Base-by-base conservation (phyloP, 1,140 invertebrate genomes). In the Gonioctena quinquepunctata region DNA sequence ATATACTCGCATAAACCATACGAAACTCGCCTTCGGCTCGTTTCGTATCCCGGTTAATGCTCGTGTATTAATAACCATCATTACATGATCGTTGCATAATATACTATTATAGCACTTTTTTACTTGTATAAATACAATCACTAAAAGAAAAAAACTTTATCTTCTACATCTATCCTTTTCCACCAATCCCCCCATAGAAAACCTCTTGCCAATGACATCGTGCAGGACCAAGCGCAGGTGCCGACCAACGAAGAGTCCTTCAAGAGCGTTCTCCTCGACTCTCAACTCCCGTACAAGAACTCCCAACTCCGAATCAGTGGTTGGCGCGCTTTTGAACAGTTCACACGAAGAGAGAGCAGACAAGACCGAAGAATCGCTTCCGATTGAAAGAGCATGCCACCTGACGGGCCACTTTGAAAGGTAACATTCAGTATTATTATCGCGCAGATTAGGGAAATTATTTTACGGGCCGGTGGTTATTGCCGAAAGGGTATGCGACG, bases 371-470 rank as follows among this genome's bases (percentile, higher is more conserved):
- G 22, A 54, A 11, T 22, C 16, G 8, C 33, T 21, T 54, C 52
- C 18, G 52, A 19, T 19, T 19, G 23, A 8, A 27, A 23, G 25
- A 42, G 33, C 56, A 59, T 59, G 56, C 56, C 56, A 59, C 56
- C 56, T 59, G 56, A 59, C 56, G 13, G 8, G 21, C 25, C 56
- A 59, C n/a, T 59, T 13, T 59, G 6, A 25, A 59, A 59, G n/a
- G 21, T 19, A 54, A n/a, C 7, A n/a, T 42, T 8, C 7, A 42
- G 33, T 42, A 42, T 19, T 54, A 19, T 54, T 3, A 42, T 42
- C 33, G n/a, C 2, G n/a, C 5, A 42, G 33, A 42, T 42, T 42
- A n/a, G 33, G 33, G 11, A 42, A 13, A n/a, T 42, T 42, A 42
- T 2, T 54, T 54, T 16, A 54, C 21, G 8, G 21, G 21, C 16